These are phyloP conservation scores for Umimayanthus chanpuru DNA, from an alignment of 92 coral and sea anemone species.

Conservation along the genomic window DNA sequence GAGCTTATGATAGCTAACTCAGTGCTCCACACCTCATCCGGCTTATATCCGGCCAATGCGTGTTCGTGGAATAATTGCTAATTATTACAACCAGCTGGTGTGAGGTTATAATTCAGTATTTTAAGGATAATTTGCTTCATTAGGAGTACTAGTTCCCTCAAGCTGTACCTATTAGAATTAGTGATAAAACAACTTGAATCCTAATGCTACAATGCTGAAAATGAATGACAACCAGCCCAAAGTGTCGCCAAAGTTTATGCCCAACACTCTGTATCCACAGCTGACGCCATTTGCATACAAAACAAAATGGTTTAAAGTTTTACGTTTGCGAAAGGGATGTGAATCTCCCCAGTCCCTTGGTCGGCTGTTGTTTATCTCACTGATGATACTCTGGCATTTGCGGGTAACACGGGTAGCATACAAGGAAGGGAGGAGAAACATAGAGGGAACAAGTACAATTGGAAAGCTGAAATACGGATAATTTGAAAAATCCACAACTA, in stretches of 20 bases:
- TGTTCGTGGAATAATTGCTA: no score
- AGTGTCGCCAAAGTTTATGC: not conserved
- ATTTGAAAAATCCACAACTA: not conserved
- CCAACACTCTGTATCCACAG: not conserved
- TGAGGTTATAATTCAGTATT: no score
- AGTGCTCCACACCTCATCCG: no score
- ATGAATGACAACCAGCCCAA: not conserved
- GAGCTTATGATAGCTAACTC: no score
- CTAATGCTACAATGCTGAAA: not conserved
- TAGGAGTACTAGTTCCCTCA: no score
- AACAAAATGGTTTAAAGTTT: not conserved
- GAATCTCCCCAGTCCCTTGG: not conserved
- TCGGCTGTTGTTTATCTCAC: not conserved
- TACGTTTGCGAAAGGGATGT: not conserved
- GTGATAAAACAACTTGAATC: not conserved
- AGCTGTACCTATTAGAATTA: no score
- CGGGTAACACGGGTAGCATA: not conserved
- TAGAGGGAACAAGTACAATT: not conserved
- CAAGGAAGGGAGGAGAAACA: not conserved
- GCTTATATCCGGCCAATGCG: no score
- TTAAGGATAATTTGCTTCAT: no score
- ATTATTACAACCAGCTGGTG: no score
- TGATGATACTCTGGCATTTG: constrained; percentile 2
- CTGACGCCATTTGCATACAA: no score
- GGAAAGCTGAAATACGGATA: not conserved